Conservation (phyloP, 2,113 vertebrate species). For the Xiphorhynchus elegans region DNA sequence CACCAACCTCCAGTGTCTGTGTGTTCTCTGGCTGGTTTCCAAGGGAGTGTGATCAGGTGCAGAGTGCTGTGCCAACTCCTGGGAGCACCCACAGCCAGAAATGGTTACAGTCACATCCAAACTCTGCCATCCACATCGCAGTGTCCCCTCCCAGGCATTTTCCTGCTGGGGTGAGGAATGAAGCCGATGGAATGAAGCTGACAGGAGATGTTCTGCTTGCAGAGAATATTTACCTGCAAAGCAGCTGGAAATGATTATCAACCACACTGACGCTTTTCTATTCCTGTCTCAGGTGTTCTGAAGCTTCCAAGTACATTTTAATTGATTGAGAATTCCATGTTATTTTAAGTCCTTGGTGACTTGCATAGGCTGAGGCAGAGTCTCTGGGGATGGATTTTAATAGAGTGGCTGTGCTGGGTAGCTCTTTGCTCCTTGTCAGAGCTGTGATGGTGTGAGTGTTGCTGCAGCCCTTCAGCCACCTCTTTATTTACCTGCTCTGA, state of each 20-base stretch:
- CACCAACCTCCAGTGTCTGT: fast-evolving
- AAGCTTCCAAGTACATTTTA: not conserved
- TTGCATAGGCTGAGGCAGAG: not conserved
- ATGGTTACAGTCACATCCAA: not conserved
- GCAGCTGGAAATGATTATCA: not conserved
- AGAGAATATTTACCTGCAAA: not conserved
- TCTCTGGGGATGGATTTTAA: not conserved
- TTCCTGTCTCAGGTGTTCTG: not conserved
- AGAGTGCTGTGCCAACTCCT: fast-evolving
- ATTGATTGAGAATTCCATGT: not conserved
- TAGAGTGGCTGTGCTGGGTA: not conserved
- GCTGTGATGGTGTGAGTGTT: not conserved
- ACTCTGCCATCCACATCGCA: not conserved
- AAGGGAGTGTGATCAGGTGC: fast-evolving
- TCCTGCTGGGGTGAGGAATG: not conserved
- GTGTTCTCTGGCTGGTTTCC: not conserved
- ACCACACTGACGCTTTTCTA: not conserved
- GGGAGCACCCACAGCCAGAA: not conserved
- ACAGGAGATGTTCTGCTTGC: not conserved
- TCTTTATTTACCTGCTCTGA: not conserved
- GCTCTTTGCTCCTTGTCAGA: not conserved
- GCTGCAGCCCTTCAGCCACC: not conserved
- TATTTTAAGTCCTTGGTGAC: not conserved
- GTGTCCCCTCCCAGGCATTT: not conserved
- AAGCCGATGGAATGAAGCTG: not conserved